These are phyloP conservation scores for Cheilinus undulatus DNA, from an alignment of 2,113 vertebrate species.

Conservation along the genomic window DNA sequence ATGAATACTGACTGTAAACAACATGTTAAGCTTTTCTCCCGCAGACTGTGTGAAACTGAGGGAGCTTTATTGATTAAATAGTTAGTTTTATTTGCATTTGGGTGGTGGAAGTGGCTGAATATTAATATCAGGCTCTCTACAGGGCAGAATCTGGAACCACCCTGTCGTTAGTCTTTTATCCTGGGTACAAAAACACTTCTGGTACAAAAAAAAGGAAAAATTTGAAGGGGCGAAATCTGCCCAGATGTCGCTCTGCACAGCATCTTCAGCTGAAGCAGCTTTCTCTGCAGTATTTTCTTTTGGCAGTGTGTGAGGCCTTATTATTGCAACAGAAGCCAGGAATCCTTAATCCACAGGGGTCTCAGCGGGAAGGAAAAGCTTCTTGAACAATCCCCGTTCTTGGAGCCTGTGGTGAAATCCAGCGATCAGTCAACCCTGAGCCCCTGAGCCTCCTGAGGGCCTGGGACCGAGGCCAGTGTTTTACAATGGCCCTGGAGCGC, in stretches of 20 bases:
- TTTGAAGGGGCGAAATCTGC: background rate
- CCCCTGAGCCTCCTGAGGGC: slow-evolving; percentile 70
- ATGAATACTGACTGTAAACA: no score
- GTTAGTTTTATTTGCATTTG: no score
- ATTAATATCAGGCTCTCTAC: no score
- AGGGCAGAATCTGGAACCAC: no score
- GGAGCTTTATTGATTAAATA: no score
- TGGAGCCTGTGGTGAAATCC: slow-evolving; percentile 74
- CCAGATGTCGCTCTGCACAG: slow-evolving; percentile 16
- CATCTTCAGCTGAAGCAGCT: slow-evolving; percentile 44
- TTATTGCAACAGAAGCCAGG: slow-evolving; percentile 75
- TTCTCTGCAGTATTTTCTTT: slow-evolving; percentile 55
- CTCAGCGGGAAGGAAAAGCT: slow-evolving; percentile 75
- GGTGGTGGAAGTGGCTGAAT: no score
- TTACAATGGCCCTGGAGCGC: slow-evolving; percentile 53
- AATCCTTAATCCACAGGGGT: slow-evolving; percentile 77
- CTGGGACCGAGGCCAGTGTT: slow-evolving; percentile 70
- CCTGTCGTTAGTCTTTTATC: background rate
- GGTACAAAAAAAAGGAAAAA: background rate
- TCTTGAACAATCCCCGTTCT: slow-evolving; percentile 69
- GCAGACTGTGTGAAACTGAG: no score
- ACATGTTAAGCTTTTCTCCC: no score
- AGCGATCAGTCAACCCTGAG: slow-evolving; percentile 77
- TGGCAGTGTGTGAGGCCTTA: slow-evolving; percentile 74
- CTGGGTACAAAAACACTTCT: background rate